Base-by-base conservation (phyloP, 2,113 vertebrate genomes). In the Crotalus viridis region DNA sequence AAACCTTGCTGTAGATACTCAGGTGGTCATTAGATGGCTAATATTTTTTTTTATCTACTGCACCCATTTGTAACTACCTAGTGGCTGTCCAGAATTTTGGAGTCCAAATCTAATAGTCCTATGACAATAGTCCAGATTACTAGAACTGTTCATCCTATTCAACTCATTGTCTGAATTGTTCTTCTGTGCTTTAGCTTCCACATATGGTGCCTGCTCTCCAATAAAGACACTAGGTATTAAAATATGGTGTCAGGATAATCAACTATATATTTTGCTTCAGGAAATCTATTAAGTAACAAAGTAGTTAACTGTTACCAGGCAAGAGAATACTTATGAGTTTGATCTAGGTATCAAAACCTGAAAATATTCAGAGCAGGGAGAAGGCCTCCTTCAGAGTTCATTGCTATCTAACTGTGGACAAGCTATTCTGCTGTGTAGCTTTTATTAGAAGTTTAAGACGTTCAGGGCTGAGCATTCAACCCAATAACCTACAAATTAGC, bases 111-210 rank as follows among this genome's bases (percentile, higher is more conserved):
- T 69, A n/a, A 69, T 69, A 69, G 28, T 69, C 5, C 33, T 33
- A 69, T 81, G 15, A 81, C 15, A 1, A 91, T 96, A 96, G 96
- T 95, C 95, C 96, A 94, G 93, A 95, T 93, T 87, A 92, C 93
- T 43, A 81, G 94, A 96, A 91, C 91, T 0, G 0, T 5, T 61
- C 91, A 87, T 55, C 56, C 46, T 28, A 91, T 52, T 91, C 91
- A 85, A 93, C 0, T 43, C 85, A 85, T 9, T 81, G 15, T 19
- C 55, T 56, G 19, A 56, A 19, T 19, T 56, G 74, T 43, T 43
- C 85, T 93, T 55, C 91, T 59, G 33, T 86, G 85, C 91, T 85
- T 87, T 10, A 6, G 89, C 51, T 91, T 90, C 59, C 91, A 74
- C 0, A 3, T 90, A 74, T 57, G 91, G 93, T 43, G 55, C 12